Evolutionary conservation across 1,140 invertebrate genomes (phyloP), one percentile per base, ranked within the genome.

Genomic region (Rhopalosiphum padi): DNA sequence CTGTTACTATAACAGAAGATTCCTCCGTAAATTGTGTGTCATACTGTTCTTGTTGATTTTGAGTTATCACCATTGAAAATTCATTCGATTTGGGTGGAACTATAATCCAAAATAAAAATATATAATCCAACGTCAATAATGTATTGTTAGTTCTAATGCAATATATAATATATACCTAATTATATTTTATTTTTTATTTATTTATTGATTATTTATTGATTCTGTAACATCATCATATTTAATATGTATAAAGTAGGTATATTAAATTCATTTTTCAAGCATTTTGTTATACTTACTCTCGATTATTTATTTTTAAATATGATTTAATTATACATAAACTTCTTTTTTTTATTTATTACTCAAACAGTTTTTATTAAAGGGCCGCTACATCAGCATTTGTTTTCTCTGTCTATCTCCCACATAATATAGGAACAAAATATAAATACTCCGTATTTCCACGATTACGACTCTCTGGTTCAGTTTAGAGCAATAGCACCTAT

Each of bases 31-130:
- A 98, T 95, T 98, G 97, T 46, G 96, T 96, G 90, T 97, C 97
- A 94, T 98, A 98, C 82, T 97, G 97, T 93, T 97, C 95, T 83
- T 97, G 97, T 95, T 97, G 97, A 94, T 96, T 96, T 94, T 96
- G 96, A 94, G 96, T 96, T 90, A 98, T 95, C 95, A 96, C 97
- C 95, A 98, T 96, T 88, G 97, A 96, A 95, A 98, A 98, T 94
- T 96, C 96, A 94, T 95, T 95, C 93, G 94, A 94, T 90, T 94
- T 51, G 68, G 94, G 91, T 82, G 87, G 83, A 93, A 94, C 94
- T 90, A 51, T 23, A 51, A 53, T 35, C 30, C 18, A 41, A 85
- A 93, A 86, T 11, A 7, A 43, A 68, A n/a, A 68, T 68, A 68
- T 68, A 18, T 5, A n/a, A 77, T 6, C 7, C 30, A 1, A 77